These are phyloP conservation scores for Heliconius congener DNA, from an alignment of 1,140 invertebrate species.

Conservation along the genomic window DNA sequence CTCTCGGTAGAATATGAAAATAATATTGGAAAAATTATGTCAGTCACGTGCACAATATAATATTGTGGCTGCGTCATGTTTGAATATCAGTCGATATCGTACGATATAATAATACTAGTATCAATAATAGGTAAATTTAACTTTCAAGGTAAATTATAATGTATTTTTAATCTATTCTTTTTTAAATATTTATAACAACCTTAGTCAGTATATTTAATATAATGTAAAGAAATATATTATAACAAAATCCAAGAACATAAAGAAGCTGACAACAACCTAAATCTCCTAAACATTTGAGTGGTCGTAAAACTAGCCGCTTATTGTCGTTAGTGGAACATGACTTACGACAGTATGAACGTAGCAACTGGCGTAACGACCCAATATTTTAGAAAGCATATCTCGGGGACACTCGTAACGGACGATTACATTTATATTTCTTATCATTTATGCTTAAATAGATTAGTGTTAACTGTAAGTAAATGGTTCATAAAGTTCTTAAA, in stretches of 20 bases:
- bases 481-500: neutral
- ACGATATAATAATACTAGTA: neutral
- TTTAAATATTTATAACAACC: too few species aligned
- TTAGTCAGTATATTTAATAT: too few species aligned
- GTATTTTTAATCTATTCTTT: too few species aligned
- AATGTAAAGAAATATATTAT: too few species aligned
- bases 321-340: slow-evolving; percentile 39
- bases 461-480: neutral
- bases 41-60: neutral
- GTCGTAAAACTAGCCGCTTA: slow-evolving; percentile 55
- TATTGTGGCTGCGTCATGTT: neutral
- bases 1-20: neutral
- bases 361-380: slow-evolving; percentile 10
- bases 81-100: neutral
- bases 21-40: slow-evolving; percentile 1
- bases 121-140: neutral
- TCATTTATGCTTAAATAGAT: neutral
- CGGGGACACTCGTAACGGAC: neutral
- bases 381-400: slow-evolving; percentile 3
- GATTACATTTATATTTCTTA: neutral
- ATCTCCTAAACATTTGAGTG: slow-evolving; percentile 33
- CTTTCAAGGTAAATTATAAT: neutral
- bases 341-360: slow-evolving; percentile 23
- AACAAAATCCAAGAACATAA: slow-evolving; percentile 15
- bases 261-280: slow-evolving; percentile 9